Base-by-base conservation (phyloP, 1,140 invertebrate genomes). In the Solenopsis invicta region DNA sequence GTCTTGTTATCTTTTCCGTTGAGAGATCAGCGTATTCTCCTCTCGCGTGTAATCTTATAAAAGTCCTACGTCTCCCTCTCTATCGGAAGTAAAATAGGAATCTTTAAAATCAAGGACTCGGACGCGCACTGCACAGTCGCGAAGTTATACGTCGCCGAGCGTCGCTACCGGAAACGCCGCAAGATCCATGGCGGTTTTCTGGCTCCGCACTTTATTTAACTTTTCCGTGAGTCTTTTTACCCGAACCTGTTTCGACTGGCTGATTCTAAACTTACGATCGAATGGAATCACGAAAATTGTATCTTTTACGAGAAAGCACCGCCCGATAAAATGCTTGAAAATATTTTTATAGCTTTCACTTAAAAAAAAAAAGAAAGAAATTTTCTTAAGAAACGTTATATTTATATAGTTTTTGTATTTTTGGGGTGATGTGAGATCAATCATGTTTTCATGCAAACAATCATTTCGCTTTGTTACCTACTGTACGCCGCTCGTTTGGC, bases 31-130 rank as follows among this genome's bases (percentile, higher is more conserved):
- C 29, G 2, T 69, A 21, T 21, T 56, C 37, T n/a, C 9, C 50
- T 81, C 50, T 37, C 34, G 45, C 34, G 16, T 54, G 66, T 81
- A 81, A 71, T 81, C 78, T 81, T 71, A 71, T 71, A 81, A 71
- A 45, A 81, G 66, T 71, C 16, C 12, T 16, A 50, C 45, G 13
- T 80, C 16, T 69, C 3, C 21, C n/a, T 29, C 34, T 48, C n/a
- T 64, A 29, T 71, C 34, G 78, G 34, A 29, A 81, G 78, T 81
- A 59, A 81, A 81, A 56, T 10, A 69, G 45, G 62, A 69, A 69
- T 67, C 62, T 41, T 54, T 64, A 80, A 67, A 69, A 69, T 69
- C 62, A 54, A 66, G 45, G 34, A 29, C 48, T 54, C 62, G 13
- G 54, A 37, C 29, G 50, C n/a, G 45, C n/a, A 67, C 37, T 21